Conservation (phyloP, 2,113 vertebrate species). For the Dasyurus viverrinus region DNA sequence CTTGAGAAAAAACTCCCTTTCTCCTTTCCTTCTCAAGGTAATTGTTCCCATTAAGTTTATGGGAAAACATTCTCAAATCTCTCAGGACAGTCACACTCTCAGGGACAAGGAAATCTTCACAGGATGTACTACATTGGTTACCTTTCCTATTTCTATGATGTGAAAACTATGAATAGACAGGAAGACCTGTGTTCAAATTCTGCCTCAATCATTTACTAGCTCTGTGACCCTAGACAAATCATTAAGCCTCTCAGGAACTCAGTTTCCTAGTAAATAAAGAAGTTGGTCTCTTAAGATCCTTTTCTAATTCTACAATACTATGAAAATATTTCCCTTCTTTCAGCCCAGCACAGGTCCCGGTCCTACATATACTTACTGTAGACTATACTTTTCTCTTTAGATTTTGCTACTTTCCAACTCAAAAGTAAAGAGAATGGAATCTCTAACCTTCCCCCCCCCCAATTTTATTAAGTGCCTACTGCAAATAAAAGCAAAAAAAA, state of each 20-base stretch:
- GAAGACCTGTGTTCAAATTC: not conserved
- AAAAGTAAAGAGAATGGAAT: not conserved
- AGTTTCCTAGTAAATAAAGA: not conserved
- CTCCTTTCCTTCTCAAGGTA: not conserved
- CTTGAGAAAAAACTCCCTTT: not conserved
- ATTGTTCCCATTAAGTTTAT: not conserved
- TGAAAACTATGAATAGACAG: not conserved
- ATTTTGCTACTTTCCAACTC: not conserved
- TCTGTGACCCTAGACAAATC: not conserved
- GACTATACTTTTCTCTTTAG: not conserved
- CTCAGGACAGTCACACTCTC: not conserved
- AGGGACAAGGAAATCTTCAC: not conserved
- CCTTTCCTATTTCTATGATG: not conserved
- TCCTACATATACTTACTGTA: not conserved
- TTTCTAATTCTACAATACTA: not conserved
- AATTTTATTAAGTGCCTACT: not conserved
- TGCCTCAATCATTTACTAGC: not conserved
- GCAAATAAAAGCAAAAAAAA: not conserved
- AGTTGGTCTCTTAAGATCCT: not conserved
- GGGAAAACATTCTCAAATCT: not conserved
- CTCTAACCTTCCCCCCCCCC: too few relatives aligned
- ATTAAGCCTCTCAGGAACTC: not conserved
- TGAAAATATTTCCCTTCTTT: not conserved
- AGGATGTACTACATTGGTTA: not conserved
- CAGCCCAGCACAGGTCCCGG: fast-evolving